Evolutionary conservation across 2,888 invertebrate genomes (phyloP), one percentile per base, ranked within the genome.

Genomic region (Drosophila setosimentum): DNA sequence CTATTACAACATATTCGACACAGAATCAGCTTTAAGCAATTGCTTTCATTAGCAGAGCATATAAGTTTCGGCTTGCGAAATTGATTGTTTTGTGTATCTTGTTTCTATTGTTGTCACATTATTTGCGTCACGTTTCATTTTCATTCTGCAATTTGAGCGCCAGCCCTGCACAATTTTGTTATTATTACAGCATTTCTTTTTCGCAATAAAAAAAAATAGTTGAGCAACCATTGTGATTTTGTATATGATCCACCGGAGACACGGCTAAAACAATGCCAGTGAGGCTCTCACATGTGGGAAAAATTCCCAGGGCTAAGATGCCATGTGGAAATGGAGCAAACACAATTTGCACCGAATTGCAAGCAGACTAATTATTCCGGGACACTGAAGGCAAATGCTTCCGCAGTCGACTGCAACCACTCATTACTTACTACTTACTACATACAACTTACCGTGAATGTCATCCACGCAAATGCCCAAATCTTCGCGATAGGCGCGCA

Each of bases 401-500:
- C 86, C 86, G 86, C 76, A 48, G n/a, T 65, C 63, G 42, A 51
- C 24, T 48, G 18, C 37, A 33, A n/a, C 32, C 21, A 35, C 21
- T 62, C n/a, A 45, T 4, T n/a, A 55, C 13, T 37, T 24, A n/a
- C 35, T 2, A 55, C 54, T 35, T 27, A 35, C 27, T n/a, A 7
- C 7, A 37, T 7, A 29, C 37, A 21, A 89, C 95, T 94, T 92
- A 97, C 97, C 97, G 93, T 97, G 96, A 82, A 98, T 95, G 91
- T 97, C 96, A 92, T 97, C 96, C 78, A 97, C 97, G 93, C 98
- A 98, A 80, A 97, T 95, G 83, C 96, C 95, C 78, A 96, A 94
- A 93, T 98, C 98, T 92, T 98, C 97, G 73, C 97, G 95, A 94
- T 97, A 97, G 62, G 96, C 95, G 7, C 96, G 96, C 74, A 96